Conservation (phyloP, 2,797 vertebrate species). For the Channallabes apus region DNA sequence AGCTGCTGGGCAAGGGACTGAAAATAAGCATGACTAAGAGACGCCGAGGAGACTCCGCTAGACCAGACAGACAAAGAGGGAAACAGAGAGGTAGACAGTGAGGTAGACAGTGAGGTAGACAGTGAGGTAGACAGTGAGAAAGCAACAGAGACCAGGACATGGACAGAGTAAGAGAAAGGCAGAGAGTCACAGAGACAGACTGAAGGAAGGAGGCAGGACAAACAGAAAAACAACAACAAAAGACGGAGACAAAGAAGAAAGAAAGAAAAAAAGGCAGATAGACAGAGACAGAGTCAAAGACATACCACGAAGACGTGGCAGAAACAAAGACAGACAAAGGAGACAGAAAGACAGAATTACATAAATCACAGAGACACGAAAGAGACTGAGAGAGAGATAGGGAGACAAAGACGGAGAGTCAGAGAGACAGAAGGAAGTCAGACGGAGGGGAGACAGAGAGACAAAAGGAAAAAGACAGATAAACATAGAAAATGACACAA, state of each 20-base stretch:
- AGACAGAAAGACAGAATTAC: background rate
- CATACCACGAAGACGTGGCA: background rate
- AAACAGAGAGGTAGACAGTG: background rate
- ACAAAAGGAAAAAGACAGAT: background rate
- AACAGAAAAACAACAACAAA: background rate
- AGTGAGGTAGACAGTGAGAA: background rate
- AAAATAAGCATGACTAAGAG: slow-evolving; percentile 79
- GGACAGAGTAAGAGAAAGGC: background rate
- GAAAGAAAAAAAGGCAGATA: background rate
- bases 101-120: background rate
- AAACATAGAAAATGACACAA: background rate
- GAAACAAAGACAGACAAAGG: background rate
- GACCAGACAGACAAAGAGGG: slow-evolving; percentile 55
- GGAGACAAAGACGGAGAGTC: background rate
- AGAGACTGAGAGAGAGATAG: too few relatives aligned
- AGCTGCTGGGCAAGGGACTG: slow-evolving; percentile 63
- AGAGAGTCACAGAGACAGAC: background rate
- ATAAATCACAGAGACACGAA: background rate
- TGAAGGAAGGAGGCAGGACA: background rate
- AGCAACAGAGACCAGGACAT: background rate
- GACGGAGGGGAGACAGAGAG: background rate
- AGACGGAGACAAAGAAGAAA: background rate
- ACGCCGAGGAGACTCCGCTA: slow-evolving; percentile 69
- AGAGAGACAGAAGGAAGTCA: background rate
- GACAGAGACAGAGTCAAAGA: background rate